Base-by-base conservation (phyloP, 2,888 invertebrate genomes). In the Caprella mutica region DNA sequence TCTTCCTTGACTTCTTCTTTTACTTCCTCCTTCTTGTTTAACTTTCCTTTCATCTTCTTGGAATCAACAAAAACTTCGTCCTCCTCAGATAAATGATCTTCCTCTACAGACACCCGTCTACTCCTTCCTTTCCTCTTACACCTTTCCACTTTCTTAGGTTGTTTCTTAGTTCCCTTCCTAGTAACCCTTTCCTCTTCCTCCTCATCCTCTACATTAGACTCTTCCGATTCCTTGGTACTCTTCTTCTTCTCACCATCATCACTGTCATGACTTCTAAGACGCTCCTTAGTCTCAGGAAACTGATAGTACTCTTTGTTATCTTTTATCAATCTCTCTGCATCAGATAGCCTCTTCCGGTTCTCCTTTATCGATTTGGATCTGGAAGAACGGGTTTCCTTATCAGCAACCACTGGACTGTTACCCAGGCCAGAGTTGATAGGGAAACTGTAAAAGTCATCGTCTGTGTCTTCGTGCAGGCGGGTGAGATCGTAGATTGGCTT, bases 271-370 rank as follows among this genome's bases (percentile, higher is more conserved):
- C 54, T 59, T 17, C 62, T 33, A 17, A 63, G 38, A 17, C 63
- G 46, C 33, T 63, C 63, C 33, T 52, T 38, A n/a, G 63, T 63
- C 55, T 63, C 63, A 42, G 59, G 63, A 39, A 63, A 63, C 44
- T 63, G 63, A 30, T 63, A 63, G 39, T 63, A 63, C 33, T 63
- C 63, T 33, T 53, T 35, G 21, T 63, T 63, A 35, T 63, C 63
- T 30, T 59, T 55, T n/a, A 63, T 39, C 21, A 63, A 63, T 30
- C 63, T 59, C 40, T 63, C 63, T 5, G 63, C 63, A 50, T 63
- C 63, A 4, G 63, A 63, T 19, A 63, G 50, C 30, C 63, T 53
- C 27, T 63, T 63, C 30, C 30, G 48, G 17, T 29, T 21, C 17
- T 5, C 44, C 8, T 17, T 26, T 9, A n/a, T 27, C 6, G 30